phyloP scores from a whole-genome alignment of 2,113 vertebrate species.

The Dascyllus trimaculatus region DNA sequence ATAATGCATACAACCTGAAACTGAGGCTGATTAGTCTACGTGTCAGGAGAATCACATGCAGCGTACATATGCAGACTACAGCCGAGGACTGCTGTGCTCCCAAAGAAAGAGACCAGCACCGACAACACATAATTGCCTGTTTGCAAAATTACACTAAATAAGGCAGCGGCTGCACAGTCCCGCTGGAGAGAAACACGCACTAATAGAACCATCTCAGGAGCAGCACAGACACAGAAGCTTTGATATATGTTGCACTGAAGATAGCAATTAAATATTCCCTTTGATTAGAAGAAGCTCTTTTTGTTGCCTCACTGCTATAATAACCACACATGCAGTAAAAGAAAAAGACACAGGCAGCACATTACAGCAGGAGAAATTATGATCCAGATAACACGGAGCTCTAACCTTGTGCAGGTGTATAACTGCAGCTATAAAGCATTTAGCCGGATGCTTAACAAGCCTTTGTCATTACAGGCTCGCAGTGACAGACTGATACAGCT shows the following conservation, averaged over 20 bases:
- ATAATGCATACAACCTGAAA: neutral
- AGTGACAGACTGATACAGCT: slow-evolving; percentile 48
- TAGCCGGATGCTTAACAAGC: slow-evolving; percentile 47
- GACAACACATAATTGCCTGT: slow-evolving; percentile 27
- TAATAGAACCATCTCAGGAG: slow-evolving; percentile 42
- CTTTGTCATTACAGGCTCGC: slow-evolving; percentile 51
- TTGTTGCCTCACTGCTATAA: slow-evolving; percentile 36
- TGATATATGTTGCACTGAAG: slow-evolving; percentile 68
- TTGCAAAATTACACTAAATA: slow-evolving; percentile 52
- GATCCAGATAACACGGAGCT: slow-evolving; percentile 28
- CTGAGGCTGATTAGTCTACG: neutral
- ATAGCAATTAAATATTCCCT: slow-evolving; percentile 74
- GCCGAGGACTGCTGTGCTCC: neutral
- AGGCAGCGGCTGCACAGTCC: slow-evolving; percentile 23
- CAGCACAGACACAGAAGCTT: slow-evolving; percentile 42
- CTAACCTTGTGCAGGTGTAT: slow-evolving; percentile 36
- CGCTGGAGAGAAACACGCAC: slow-evolving; percentile 49
- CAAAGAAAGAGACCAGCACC: slow-evolving; percentile 21
- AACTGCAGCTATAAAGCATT: slow-evolving; percentile 61
- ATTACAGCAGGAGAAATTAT: slow-evolving; percentile 45
- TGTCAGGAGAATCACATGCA: neutral
- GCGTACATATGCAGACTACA: neutral
- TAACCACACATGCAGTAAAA: slow-evolving; percentile 25
- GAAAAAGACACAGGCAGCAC: slow-evolving; percentile 13
- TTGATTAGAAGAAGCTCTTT: slow-evolving; percentile 57